Evolutionary conservation across 2,113 vertebrate species (phyloP), one percentile per base, ranked within the genome.

Genomic region (Mustela lutreola): DNA sequence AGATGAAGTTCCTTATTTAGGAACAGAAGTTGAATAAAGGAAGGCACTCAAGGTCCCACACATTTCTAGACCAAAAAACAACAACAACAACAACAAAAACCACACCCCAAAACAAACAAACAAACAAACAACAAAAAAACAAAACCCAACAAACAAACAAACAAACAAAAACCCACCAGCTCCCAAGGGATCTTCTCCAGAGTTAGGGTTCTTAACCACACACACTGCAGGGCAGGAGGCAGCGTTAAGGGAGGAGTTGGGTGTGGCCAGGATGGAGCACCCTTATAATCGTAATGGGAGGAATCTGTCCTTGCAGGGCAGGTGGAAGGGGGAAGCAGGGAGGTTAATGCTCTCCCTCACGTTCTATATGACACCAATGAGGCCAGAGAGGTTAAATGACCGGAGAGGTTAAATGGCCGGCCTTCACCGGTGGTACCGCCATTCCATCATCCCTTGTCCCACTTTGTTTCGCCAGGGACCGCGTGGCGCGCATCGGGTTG

Each of bases 401-500:
- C 84, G 5, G 42, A 42, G 42, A 42, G 42, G 42, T 42, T 42
- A 42, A 42, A 5, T 82, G 63, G 53, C 6, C 22, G 4, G 9
- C 18, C 18, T 70, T 5, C 21, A 21, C 36, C 22, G n/a, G 15
- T 2, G 31, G 15, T 2, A 1, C 4, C 0, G 60, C 60, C 45
- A 11, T 24, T 73, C 50, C 31, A 6, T 21, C 5, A 2, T 19
- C 42, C 4, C 0, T 97, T 97, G 4, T 75, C 56, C 9, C 21
- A 33, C 31, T 85, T 39, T 92, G 50, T 84, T 33, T 78, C 28
- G 0, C 0, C 98, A 99, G 99, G 98, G 99, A 99, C 91, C 99
- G 99, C 0, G 98, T 99, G 1, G 99, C 99, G 0, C 99, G 99
- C 0, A 98, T 99, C 2, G 99, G 99, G 0, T 98, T 99, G 84